Evolutionary conservation across 2,888 invertebrate species (phyloP), one percentile per base, ranked within the genome.

Genomic region (Herminia tarsipennalis): DNA sequence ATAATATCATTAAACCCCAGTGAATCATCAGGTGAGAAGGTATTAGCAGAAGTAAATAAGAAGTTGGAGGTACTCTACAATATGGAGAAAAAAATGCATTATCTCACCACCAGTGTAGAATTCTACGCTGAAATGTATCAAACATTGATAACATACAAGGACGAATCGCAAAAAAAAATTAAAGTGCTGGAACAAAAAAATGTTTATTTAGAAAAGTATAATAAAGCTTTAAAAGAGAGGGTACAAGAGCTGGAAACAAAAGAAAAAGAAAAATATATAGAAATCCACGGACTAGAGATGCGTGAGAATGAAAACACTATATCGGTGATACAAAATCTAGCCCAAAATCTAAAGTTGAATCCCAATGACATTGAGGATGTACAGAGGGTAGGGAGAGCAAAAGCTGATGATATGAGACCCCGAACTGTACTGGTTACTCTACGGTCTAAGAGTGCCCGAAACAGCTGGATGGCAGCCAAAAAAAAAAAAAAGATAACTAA

Each of bases 211-310:
- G n/a, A n/a, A n/a, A n/a, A n/a, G n/a, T n/a, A n/a, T n/a, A n/a
- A n/a, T n/a, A n/a, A n/a, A n/a, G n/a, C n/a, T n/a, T n/a, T n/a
- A n/a, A n/a, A n/a, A n/a, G n/a, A 24, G 10, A 9, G 24, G 5
- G 24, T 24, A 24, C 10, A 24, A 10, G 24, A 24, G 10, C 5
- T 24, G 10, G 24, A 24, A 10, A 2, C 10, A 2, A n/a, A 3
- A 24, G 36, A 36, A 1, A 36, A 36, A 18, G 36, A 25, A 36
- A 36, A 27, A 13, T 5, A 36, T n/a, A 8, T 36, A 17, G 36
- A 36, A 36, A 36, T 36, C 3, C 18, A 17, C 9, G 36, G 36
- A 27, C 1, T 36, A 8, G 36, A 36, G 12, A 18, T 3, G 9
- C 14, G 17, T 6, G 4, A 5, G 1, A 36, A 25, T n/a, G 36